These are phyloP conservation scores for Orthosia gracilis DNA, from an alignment of 2,888 invertebrate genomes.

Conservation along the genomic window DNA sequence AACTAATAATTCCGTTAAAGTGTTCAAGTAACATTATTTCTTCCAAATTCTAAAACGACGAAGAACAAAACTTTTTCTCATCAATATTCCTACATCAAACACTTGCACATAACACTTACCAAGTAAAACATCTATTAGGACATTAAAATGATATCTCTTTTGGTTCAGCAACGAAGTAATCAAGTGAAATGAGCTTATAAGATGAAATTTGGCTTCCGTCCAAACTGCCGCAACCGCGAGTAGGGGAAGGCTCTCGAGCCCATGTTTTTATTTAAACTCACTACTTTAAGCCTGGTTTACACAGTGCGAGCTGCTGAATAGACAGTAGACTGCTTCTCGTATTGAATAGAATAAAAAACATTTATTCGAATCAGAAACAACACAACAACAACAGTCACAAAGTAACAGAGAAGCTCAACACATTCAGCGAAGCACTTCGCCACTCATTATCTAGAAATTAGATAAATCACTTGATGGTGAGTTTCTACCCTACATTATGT, in stretches of 20 bases:
- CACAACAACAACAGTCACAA: too few species aligned
- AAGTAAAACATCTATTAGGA: conserved; percentile 73
- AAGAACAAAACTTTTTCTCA: conserved; percentile 1
- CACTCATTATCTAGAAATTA: too few species aligned
- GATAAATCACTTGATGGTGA: too few species aligned
- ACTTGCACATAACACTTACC: conserved; percentile 56
- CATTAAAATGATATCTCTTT: conserved; percentile 79
- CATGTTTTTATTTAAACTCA: conserved; percentile 70
- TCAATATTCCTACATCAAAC: conserved; percentile 44
- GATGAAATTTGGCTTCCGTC: conserved; percentile 73
- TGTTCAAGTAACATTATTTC: too few species aligned
- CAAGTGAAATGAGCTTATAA: conserved; percentile 76
- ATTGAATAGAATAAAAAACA: too few species aligned
- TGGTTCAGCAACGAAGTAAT: conserved; percentile 77
- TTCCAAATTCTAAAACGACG: not conserved
- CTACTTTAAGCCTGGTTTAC: not conserved
- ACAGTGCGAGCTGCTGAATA: too few species aligned
- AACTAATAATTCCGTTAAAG: too few species aligned
- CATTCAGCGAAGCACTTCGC: too few species aligned
- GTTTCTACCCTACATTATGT: too few species aligned
- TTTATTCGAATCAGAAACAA: too few species aligned
- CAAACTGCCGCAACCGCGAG: conserved; percentile 67
- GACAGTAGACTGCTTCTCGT: too few species aligned
- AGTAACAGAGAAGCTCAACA: too few species aligned
- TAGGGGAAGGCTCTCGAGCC: conserved; percentile 39